These are phyloP conservation scores for Petroica traversi DNA, from an alignment of 2,113 vertebrate genomes.

Conservation along the genomic window DNA sequence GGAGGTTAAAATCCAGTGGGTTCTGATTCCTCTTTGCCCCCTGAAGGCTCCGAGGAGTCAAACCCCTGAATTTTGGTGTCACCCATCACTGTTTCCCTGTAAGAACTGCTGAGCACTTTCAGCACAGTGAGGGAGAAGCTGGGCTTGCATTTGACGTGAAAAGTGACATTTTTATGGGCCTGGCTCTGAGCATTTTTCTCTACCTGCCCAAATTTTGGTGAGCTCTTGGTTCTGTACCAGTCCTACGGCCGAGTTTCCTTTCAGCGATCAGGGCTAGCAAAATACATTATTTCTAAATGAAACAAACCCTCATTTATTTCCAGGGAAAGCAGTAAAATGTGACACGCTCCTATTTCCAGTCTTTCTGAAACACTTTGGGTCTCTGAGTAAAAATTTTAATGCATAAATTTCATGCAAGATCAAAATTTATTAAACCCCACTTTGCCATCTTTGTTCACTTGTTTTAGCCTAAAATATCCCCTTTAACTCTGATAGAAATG, in stretches of 20 bases:
- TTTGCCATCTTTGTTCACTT: slow-evolving; percentile 20
- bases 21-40: neutral
- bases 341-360: slow-evolving; percentile 11
- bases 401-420: slow-evolving; percentile 8
- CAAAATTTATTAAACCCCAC: neutral
- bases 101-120: neutral
- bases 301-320: slow-evolving; percentile 27
- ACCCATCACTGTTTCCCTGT: neutral
- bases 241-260: neutral
- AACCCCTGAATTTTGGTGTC: neutral
- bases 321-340: slow-evolving; percentile 36
- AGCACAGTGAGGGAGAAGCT: neutral
- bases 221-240: neutral
- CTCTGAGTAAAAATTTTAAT: neutral
- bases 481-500: neutral
- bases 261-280: slow-evolving; percentile 19
- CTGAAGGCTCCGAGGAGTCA: neutral
- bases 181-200: neutral
- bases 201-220: neutral
- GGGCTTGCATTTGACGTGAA: neutral
- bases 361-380: neutral
- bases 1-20: neutral
- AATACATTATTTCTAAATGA: slow-evolving; percentile 41
- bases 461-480: neutral
- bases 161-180: neutral